These are phyloP conservation scores for Nibea albiflora DNA, from an alignment of 2,113 vertebrate genomes.

Conservation along the genomic window DNA sequence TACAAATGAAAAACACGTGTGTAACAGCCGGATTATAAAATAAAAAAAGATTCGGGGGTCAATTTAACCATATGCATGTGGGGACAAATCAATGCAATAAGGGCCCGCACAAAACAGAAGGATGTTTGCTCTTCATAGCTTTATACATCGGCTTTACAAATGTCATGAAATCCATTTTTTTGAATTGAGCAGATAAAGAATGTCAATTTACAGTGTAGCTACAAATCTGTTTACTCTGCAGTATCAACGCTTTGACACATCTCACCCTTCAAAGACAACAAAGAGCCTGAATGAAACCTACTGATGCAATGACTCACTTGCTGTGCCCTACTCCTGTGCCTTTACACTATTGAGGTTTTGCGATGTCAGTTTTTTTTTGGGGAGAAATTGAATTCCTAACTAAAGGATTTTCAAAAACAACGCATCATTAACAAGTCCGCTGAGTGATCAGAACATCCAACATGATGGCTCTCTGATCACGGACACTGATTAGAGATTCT, in stretches of 20 bases:
- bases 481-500: not conserved
- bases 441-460: slow-evolving; percentile 42
- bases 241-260: not conserved
- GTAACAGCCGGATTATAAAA: not conserved
- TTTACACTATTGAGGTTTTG: slow-evolving; percentile 26
- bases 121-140: not conserved
- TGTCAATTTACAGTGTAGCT: not conserved
- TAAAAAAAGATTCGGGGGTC: too few relatives aligned
- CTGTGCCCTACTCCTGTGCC: slow-evolving; percentile 8
- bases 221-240: not conserved
- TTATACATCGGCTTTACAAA: not conserved
- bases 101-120: not conserved
- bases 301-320: slow-evolving; percentile 15
- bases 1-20: not conserved
- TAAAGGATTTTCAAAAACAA: slow-evolving; percentile 34
- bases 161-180: not conserved
- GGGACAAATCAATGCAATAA: not conserved
- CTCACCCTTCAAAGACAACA: slow-evolving; percentile 17
- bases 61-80: not conserved
- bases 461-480: slow-evolving; percentile 32
- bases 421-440: slow-evolving; percentile 21
- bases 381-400: slow-evolving; percentile 19
- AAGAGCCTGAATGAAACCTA: not conserved
- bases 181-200: not conserved
- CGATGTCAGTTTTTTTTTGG: slow-evolving; percentile 20